Percentiles rank a stretch among this genome's conserved stretches.
These are phyloP conservation scores for Caenorhabditis auriculariae DNA, from an alignment of 2,888 invertebrate genomes.

Conservation along the genomic window DNA sequence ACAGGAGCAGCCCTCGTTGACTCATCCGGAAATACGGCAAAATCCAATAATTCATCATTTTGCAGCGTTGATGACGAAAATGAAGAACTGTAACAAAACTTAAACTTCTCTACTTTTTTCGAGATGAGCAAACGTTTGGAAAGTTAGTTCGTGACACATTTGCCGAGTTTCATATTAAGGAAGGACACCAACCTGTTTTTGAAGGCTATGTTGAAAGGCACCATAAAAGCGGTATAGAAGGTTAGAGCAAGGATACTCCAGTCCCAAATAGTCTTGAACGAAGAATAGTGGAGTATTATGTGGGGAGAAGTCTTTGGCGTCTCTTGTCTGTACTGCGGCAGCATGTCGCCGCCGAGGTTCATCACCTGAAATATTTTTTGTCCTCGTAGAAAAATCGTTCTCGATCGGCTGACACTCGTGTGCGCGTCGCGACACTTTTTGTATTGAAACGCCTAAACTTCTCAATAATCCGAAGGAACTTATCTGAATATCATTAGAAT, in stretches of 20 bases:
- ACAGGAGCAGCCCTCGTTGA: too few species aligned
- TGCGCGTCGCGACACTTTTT: neutral
- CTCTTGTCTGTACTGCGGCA: constrained; percentile 97
- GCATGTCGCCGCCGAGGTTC: constrained; percentile 95
- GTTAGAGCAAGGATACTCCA: constrained; percentile 99
- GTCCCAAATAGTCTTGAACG: constrained; percentile 95
- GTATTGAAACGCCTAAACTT: too few species aligned
- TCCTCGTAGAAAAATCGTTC: neutral
- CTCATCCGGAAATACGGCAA: too few species aligned
- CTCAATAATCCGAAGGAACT: neutral
- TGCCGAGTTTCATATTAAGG: too few species aligned
- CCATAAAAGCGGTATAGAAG: constrained; percentile 97
- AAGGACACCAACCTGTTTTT: constrained; percentile 85
- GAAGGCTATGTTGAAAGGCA: constrained; percentile 99
- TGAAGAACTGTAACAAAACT: too few species aligned
- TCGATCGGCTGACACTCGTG: neutral
- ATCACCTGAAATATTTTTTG: constrained; percentile 71
- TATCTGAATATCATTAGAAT: too few species aligned
- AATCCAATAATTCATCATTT: too few species aligned
- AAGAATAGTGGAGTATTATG: constrained; percentile 96
- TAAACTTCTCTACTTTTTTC: too few species aligned
- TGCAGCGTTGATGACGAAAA: too few species aligned
- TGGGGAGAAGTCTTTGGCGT: constrained; percentile 99
- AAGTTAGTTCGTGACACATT: too few species aligned
- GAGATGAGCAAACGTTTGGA: too few species aligned